Conservation (phyloP, 2,797 vertebrate genomes). For the Diplodus puntazzo region DNA sequence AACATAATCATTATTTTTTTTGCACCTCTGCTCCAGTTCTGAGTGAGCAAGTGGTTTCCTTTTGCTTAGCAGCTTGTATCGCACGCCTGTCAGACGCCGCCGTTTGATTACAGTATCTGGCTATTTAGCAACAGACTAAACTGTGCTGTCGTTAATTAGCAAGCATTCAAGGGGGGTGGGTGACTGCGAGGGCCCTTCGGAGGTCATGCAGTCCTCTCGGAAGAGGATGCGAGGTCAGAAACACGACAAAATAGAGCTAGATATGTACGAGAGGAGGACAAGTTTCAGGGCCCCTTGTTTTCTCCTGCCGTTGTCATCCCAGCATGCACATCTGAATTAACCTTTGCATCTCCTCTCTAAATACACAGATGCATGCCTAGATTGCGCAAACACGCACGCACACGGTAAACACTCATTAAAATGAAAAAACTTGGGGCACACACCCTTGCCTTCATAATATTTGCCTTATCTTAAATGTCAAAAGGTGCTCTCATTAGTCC, state of each 20-base stretch:
- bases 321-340: slow-evolving; percentile 74
- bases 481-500: slow-evolving; percentile 52
- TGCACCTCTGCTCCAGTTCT: slow-evolving; percentile 39
- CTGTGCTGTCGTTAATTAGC: slow-evolving; percentile 83
- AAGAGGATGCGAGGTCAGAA: slow-evolving; percentile 72
- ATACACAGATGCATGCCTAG: slow-evolving; percentile 22
- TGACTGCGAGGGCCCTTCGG: slow-evolving; percentile 75
- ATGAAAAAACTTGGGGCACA: background rate
- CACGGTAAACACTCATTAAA: slow-evolving; percentile 60
- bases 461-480: slow-evolving; percentile 50
- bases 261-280: slow-evolving; percentile 8
- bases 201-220: slow-evolving; percentile 75
- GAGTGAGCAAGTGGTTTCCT: slow-evolving; percentile 62
- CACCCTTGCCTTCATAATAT: slow-evolving; percentile 12
- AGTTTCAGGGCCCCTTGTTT: slow-evolving; percentile 65
- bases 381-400: slow-evolving; percentile 31
- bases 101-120: slow-evolving; percentile 81
- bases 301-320: slow-evolving; percentile 68
- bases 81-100: slow-evolving; percentile 75
- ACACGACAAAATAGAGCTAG: background rate
- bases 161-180: slow-evolving; percentile 72
- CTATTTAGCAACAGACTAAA: slow-evolving; percentile 81
- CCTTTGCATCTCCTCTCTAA: slow-evolving; percentile 68
- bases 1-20: slow-evolving; percentile 62
- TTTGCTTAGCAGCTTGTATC: slow-evolving; percentile 81